Evolutionary conservation across 1,140 invertebrate genomes (phyloP).

Genomic region (Dufourea novaeangliae): DNA sequence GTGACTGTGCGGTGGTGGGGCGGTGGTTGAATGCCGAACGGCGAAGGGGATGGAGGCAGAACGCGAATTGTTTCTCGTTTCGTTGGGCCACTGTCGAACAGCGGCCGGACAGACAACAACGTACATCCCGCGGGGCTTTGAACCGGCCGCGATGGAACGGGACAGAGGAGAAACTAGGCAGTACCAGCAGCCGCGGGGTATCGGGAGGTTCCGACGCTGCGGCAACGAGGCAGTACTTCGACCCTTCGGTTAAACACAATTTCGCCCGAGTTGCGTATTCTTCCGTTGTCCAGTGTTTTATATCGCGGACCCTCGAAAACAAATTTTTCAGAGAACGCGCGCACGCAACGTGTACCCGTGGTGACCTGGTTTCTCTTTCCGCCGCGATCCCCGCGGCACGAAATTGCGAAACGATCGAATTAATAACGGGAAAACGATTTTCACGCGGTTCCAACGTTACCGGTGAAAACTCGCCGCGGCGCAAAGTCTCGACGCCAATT

Average conservation of each 20-base stretch:
- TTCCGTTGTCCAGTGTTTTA: slow-evolving; percentile 46
- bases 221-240: slow-evolving; percentile 24
- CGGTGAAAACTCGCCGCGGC: slow-evolving; percentile 32
- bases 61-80: slow-evolving; percentile 65
- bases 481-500: background rate
- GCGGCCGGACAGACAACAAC: slow-evolving; percentile 59
- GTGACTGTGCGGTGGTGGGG: background rate
- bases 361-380: slow-evolving; percentile 7
- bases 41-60: background rate
- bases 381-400: background rate
- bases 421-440: slow-evolving; percentile 46
- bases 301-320: slow-evolving; percentile 44
- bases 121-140: slow-evolving; percentile 60
- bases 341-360: slow-evolving; percentile 5
- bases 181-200: background rate
- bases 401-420: slow-evolving; percentile 47
- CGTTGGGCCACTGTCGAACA: slow-evolving; percentile 55
- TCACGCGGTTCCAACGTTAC: slow-evolving; percentile 19
- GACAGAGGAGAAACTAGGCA: background rate
- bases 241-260: slow-evolving; percentile 46
- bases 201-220: background rate
- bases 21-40: background rate
- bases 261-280: slow-evolving; percentile 56
- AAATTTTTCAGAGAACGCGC: slow-evolving; percentile 38
- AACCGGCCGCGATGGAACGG: slow-evolving; percentile 40